phyloP scores from a whole-genome alignment of 2,113 vertebrate species.

The Gracilinanus agilis region DNA sequence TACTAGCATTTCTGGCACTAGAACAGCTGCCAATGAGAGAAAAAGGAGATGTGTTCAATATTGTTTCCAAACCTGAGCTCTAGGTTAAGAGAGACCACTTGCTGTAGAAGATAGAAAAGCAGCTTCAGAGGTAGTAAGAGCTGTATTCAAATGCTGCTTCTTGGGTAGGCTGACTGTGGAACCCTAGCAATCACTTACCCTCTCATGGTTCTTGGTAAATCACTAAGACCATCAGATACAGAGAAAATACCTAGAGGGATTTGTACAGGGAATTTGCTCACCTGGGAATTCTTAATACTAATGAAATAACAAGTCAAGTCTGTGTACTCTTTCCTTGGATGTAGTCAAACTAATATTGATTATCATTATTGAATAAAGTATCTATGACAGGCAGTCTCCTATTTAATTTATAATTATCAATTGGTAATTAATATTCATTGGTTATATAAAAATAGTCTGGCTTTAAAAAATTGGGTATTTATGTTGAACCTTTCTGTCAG shows the following conservation, averaged over 20 bases:
- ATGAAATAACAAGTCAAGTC: background rate
- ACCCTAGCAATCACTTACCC: background rate
- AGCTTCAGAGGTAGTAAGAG: background rate
- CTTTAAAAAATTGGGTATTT: background rate
- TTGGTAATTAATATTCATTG: background rate
- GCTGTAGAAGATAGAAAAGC: background rate
- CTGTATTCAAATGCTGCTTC: background rate
- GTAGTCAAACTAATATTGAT: background rate
- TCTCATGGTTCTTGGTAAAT: background rate
- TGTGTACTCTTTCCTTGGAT: background rate
- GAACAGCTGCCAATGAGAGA: background rate
- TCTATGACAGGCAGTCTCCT: background rate
- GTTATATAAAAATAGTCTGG: background rate
- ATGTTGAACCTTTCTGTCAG: background rate
- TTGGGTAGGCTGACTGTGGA: background rate
- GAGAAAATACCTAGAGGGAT: background rate
- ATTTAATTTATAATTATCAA: background rate
- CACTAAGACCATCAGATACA: background rate
- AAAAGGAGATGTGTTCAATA: background rate
- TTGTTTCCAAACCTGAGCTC: background rate
- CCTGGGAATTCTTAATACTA: background rate
- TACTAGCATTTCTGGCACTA: slow-evolving; percentile 28
- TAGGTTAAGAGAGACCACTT: background rate
- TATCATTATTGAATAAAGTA: background rate
- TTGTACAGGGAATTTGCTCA: background rate